Conservation (phyloP, 2,888 invertebrate species). For the Yponomeuta cagnagella region DNA sequence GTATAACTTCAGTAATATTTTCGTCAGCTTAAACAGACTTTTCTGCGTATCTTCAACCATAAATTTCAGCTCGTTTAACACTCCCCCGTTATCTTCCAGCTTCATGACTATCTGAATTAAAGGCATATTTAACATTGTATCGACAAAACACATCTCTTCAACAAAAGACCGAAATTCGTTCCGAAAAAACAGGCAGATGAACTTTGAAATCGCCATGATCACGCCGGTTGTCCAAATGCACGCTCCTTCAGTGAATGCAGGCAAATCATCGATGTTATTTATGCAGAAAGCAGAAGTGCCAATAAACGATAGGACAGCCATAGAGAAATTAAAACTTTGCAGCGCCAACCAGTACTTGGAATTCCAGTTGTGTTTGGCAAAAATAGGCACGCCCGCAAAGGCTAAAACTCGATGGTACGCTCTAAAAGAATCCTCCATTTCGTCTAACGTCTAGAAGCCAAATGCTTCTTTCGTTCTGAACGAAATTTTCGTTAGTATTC, state of each 20-base stretch:
- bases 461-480: neutral
- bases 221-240: slow-evolving; percentile 62
- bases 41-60: slow-evolving; percentile 43
- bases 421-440: slow-evolving; percentile 48
- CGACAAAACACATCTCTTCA: slow-evolving; percentile 48
- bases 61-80: slow-evolving; percentile 38
- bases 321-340: slow-evolving; percentile 47
- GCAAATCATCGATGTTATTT: slow-evolving; percentile 34
- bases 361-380: slow-evolving; percentile 42
- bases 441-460: slow-evolving; percentile 18
- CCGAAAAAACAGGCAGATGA: slow-evolving; percentile 47
- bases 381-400: slow-evolving; percentile 51
- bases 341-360: slow-evolving; percentile 42
- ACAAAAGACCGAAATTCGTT: slow-evolving; percentile 45
- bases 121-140: slow-evolving; percentile 48
- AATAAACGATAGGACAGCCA: slow-evolving; percentile 46
- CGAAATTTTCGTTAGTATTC: neutral
- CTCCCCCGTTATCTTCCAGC: slow-evolving; percentile 27
- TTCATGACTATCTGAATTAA: slow-evolving; percentile 37
- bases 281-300: slow-evolving; percentile 52
- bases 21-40: slow-evolving; percentile 41
- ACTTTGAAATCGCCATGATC: slow-evolving; percentile 54
- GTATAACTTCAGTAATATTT: slow-evolving; percentile 43
- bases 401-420: slow-evolving; percentile 49
- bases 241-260: slow-evolving; percentile 55